These are phyloP conservation scores for Eolophus roseicapilla DNA, from an alignment of 2,113 vertebrate species.

Conservation along the genomic window DNA sequence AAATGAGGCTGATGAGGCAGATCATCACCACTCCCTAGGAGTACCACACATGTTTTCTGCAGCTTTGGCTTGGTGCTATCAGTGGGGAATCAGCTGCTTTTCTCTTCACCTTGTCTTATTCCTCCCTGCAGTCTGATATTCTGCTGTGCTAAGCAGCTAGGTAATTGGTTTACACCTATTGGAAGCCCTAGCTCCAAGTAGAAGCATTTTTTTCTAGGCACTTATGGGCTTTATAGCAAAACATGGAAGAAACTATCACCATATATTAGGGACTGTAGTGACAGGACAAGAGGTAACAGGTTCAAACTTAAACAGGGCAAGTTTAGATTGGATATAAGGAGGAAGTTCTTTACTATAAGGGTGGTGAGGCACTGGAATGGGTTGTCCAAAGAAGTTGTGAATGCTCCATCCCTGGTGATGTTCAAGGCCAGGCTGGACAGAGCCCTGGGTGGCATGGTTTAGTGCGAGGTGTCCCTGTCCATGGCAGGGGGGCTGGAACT, in stretches of 20 bases:
- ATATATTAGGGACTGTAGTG: too few species aligned
- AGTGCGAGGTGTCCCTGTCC: too few species aligned
- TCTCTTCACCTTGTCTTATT: not conserved
- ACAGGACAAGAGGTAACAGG: too few species aligned
- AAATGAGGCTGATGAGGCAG: not conserved
- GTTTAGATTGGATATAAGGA: too few species aligned
- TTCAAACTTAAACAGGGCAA: too few species aligned
- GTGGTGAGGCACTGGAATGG: too few species aligned
- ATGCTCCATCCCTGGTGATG: too few species aligned
- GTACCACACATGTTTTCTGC: not conserved
- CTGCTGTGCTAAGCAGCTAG: not conserved
- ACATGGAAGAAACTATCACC: not conserved
- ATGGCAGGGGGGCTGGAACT: too few species aligned
- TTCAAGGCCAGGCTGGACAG: too few species aligned
- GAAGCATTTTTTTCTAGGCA: not conserved
- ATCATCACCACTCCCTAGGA: rapidly evolving
- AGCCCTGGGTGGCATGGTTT: too few species aligned
- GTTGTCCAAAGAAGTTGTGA: too few species aligned
- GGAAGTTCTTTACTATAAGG: too few species aligned
- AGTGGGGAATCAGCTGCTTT: rapidly evolving
- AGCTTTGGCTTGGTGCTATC: not conserved
- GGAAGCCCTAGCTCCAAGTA: not conserved
- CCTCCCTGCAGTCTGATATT: not conserved
- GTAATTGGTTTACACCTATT: rapidly evolving
- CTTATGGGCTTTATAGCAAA: not conserved